Conservation (phyloP, 2,113 vertebrate genomes). For the Fregetta grallaria region DNA sequence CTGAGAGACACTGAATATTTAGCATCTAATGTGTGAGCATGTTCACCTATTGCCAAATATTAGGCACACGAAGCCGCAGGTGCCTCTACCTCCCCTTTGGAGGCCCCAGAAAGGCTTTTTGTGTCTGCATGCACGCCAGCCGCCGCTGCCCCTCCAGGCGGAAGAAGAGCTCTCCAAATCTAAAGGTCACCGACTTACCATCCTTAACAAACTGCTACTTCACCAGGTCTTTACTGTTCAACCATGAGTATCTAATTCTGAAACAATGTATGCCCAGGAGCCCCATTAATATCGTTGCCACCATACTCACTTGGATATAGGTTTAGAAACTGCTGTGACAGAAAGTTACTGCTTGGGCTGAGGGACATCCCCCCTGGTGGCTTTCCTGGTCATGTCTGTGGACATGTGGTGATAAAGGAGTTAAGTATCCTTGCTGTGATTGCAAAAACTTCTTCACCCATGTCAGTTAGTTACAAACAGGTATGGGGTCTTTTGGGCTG, state of each 20-base stretch:
- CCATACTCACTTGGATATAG: background rate
- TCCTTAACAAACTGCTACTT: background rate
- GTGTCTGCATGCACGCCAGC: background rate
- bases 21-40: background rate
- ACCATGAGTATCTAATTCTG: background rate
- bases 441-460: background rate
- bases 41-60: background rate
- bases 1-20: background rate
- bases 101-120: background rate
- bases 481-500: background rate
- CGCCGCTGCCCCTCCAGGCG: background rate
- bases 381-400: background rate
- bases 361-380: background rate
- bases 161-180: background rate
- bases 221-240: background rate
- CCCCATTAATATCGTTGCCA: background rate
- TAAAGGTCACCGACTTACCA: background rate
- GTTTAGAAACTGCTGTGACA: background rate
- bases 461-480: background rate
- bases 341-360: background rate
- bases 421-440: background rate
- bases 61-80: background rate
- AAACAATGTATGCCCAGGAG: background rate
- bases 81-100: background rate
- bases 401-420: accelerated